These are phyloP conservation scores for Cybosia mesomella DNA, from an alignment of 2,888 invertebrate genomes.

Conservation along the genomic window DNA sequence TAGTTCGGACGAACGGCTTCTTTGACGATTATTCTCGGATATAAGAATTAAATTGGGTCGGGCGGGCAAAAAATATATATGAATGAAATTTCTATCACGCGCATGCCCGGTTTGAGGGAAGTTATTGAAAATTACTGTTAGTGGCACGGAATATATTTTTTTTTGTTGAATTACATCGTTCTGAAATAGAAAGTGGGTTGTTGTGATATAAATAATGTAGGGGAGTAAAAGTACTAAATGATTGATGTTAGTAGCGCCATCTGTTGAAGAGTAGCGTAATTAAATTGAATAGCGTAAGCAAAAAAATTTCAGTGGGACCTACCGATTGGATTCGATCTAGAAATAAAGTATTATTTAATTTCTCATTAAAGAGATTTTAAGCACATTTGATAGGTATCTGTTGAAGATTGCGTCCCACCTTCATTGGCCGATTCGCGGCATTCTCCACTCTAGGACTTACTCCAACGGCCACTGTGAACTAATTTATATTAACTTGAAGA, in stretches of 20 bases:
- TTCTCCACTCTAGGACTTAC: too few relatives aligned
- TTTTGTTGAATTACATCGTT: not conserved
- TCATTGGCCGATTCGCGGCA: too few relatives aligned
- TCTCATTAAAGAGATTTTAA: too few relatives aligned
- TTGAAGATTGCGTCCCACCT: too few relatives aligned
- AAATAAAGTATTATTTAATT: too few relatives aligned
- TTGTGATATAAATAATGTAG: not conserved
- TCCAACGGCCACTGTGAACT: too few relatives aligned
- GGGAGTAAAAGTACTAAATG: not conserved
- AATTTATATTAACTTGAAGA: too few relatives aligned
- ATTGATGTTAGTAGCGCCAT: conserved; percentile 35
- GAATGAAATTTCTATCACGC: conserved; percentile 54
- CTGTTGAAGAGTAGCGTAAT: conserved; percentile 33
- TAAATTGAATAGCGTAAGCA: not conserved
- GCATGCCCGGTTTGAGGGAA: conserved; percentile 14
- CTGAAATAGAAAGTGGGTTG: not conserved
- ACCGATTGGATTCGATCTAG: not conserved
- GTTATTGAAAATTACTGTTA: conserved; percentile 16
- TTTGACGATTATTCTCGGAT: conserved; percentile 79
- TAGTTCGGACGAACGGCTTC: conserved; percentile 65
- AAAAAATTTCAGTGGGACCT: not conserved
- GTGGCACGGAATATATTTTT: conserved; percentile 12
- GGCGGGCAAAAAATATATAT: conserved; percentile 69
- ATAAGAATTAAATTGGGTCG: conserved; percentile 77
- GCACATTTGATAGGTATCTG: too few relatives aligned